Conservation (phyloP, 2,888 invertebrate genomes). For the Drosophila kuntzei region DNA sequence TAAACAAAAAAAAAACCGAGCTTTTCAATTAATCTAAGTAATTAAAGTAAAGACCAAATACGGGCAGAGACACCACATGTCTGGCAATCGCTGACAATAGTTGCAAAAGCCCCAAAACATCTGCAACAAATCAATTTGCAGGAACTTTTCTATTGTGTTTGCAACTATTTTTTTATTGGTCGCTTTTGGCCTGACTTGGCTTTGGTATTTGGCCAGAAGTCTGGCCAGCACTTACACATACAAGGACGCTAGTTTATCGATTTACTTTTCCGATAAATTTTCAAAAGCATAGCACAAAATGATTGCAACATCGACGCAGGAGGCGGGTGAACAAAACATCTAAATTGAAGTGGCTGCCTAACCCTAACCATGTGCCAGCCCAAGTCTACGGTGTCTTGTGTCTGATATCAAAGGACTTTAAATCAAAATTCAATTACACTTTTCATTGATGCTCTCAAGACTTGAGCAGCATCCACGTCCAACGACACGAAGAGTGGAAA, state of each 20-base stretch:
- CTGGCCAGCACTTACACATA: conserved; percentile 15
- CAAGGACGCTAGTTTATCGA: conserved; percentile 58
- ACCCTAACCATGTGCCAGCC: conserved; percentile 34
- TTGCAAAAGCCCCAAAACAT: conserved; percentile 56
- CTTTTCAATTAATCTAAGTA: conserved; percentile 74
- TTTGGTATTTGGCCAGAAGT: conserved; percentile 29
- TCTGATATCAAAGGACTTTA: conserved; percentile 82
- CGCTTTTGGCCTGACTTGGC: conserved; percentile 37
- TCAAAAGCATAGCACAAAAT: conserved; percentile 43
- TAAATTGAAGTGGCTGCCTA: conserved; percentile 49
- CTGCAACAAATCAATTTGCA: conserved; percentile 79
- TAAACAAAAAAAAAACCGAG: conserved; percentile 6
- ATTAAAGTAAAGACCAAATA: conserved; percentile 62
- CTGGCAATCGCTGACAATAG: conserved; percentile 52
- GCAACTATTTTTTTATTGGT: conserved; percentile 71
- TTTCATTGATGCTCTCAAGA: conserved; percentile 71
- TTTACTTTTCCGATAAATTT: conserved; percentile 65
- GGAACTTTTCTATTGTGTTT: conserved; percentile 70
- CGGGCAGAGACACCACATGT: conserved; percentile 41
- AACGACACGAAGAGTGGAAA: conserved; percentile 4
- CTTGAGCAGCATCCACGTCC: conserved; percentile 48
- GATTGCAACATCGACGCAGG: conserved; percentile 12
- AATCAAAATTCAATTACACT: conserved; percentile 83
- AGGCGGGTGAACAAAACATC: conserved; percentile 9
- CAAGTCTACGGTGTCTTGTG: conserved; percentile 51